These are phyloP conservation scores for Sinocyclocheilus rhinocerous DNA, from an alignment of 2,113 vertebrate species.

Conservation along the genomic window DNA sequence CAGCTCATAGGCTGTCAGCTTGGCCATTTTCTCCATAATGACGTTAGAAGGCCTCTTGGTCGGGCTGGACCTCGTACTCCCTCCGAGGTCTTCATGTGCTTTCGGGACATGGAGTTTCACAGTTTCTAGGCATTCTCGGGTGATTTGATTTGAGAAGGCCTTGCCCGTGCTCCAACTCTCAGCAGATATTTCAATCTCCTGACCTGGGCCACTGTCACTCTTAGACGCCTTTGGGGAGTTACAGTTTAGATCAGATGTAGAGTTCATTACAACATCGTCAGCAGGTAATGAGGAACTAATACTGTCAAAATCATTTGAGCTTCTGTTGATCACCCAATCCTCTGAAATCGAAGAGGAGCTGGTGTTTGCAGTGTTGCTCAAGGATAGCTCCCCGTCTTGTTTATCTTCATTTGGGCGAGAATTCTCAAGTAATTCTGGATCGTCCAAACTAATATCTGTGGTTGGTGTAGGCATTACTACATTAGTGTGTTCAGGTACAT, in stretches of 20 bases:
- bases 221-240: neutral
- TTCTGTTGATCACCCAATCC: constrained; percentile 69
- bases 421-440: constrained; percentile 19
- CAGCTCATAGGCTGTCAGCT: constrained; percentile 86
- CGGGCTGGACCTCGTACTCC: constrained; percentile 56
- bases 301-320: constrained; percentile 54
- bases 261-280: constrained; percentile 52
- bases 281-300: constrained; percentile 56
- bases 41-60: constrained; percentile 73
- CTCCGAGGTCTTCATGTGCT: neutral
- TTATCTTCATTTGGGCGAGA: neutral
- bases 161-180: constrained; percentile 87
- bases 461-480: neutral
- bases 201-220: constrained; percentile 34
- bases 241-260: neutral
- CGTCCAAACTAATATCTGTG: constrained; percentile 4
- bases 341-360: constrained; percentile 75
- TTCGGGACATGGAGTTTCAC: constrained; percentile 78
- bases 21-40: constrained; percentile 81
- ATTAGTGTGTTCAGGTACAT: neutral
- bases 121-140: constrained; percentile 80
- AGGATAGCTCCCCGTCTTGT: constrained; percentile 24
- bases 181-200: constrained; percentile 71
- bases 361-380: constrained; percentile 62
- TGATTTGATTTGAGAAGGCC: constrained; percentile 68